Base-by-base conservation (phyloP, 2,797 vertebrate genomes). In the Xenops minutus region DNA sequence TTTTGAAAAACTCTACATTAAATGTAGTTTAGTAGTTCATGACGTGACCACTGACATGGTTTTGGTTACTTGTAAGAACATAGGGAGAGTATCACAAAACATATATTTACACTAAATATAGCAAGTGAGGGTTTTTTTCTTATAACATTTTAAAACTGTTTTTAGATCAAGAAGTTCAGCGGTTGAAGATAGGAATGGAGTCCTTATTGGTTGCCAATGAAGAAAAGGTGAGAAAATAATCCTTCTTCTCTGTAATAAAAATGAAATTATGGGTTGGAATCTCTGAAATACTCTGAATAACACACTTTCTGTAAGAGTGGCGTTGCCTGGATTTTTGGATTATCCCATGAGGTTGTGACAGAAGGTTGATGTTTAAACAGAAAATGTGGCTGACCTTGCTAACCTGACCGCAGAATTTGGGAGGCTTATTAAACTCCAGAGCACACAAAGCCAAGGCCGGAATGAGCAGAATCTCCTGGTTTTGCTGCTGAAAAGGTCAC, bases 121-220 rank as follows among this genome's bases (percentile, higher is more conserved):
- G 54, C 12, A 36, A 68, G 15, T 24, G 63, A 36, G 7, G 36
- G 5, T 75, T 10, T 72, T 86, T 90, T 67, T 55, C 56, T 80
- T 14, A 39, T 23, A 67, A 87, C 23, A 54, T 77, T 82, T 85
- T n/a, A 6, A 85, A 67, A 97, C 80, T 54, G 10, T 86, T 97
- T 97, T 84, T 97, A 99, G 99, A 99, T 96, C 98, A 99, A 97
- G 99, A 99, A 96, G 97, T 99, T 85, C 99, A 99, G 39, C 97
- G 96, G 88, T 95, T 99, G 93, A 99, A 98, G 97, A 97, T 97
- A 87, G 99, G 99, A 77, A 99, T 99, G 98, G 99, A 99, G 88
- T 98, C 98, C 0, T 96, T 99, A 63, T 88, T 98, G 56, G 97
- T 98, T 89, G 98, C 99, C 88, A 99, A 99, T 93, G 98, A 99